phyloP scores from a whole-genome alignment of 2,797 vertebrate genomes.

The Menidia menidia region DNA sequence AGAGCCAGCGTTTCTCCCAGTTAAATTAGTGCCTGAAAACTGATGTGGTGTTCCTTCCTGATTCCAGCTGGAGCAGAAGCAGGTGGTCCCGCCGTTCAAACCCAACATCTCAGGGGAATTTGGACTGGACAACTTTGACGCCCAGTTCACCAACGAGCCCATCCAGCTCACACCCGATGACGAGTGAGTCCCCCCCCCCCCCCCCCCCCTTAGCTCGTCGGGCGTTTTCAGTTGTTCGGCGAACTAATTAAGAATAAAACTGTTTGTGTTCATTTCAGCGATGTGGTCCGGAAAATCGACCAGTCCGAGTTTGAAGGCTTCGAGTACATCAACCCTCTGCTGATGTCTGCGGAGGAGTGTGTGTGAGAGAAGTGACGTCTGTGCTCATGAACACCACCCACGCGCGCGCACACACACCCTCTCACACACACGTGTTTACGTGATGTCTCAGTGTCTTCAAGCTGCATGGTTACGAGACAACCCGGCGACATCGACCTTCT shows the following conservation, averaged over 20 bases:
- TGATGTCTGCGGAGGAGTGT: slow-evolving; percentile 98
- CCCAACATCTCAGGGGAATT: slow-evolving; percentile 99
- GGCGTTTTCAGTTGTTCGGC: background rate
- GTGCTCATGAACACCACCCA: slow-evolving; percentile 34
- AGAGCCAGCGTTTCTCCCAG: no score
- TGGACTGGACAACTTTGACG: slow-evolving; percentile 98
- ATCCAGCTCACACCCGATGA: slow-evolving; percentile 98
- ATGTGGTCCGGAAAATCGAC: slow-evolving; percentile 97
- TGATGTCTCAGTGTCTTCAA: slow-evolving; percentile 69
- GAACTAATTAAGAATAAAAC: background rate
- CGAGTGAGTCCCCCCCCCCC: slow-evolving; percentile 86
- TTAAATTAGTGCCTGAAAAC: background rate
- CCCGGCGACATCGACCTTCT: slow-evolving; percentile 59
- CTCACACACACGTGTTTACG: slow-evolving; percentile 41
- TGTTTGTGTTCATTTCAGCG: slow-evolving; percentile 78
- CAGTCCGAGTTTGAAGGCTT: slow-evolving; percentile 99
- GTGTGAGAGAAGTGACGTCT: slow-evolving; percentile 80
- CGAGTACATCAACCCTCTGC: slow-evolving; percentile 97
- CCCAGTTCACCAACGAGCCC: slow-evolving; percentile 98
- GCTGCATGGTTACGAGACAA: slow-evolving; percentile 76
- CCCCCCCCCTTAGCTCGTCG: background rate
- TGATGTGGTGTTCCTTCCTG: slow-evolving; percentile 8
- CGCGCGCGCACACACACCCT: slow-evolving; percentile 25
- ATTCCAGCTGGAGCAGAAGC: slow-evolving; percentile 96
- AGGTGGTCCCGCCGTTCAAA: slow-evolving; percentile 98